Conservation (phyloP, 2,888 invertebrate genomes). For the Linyphia triangularis region DNA sequence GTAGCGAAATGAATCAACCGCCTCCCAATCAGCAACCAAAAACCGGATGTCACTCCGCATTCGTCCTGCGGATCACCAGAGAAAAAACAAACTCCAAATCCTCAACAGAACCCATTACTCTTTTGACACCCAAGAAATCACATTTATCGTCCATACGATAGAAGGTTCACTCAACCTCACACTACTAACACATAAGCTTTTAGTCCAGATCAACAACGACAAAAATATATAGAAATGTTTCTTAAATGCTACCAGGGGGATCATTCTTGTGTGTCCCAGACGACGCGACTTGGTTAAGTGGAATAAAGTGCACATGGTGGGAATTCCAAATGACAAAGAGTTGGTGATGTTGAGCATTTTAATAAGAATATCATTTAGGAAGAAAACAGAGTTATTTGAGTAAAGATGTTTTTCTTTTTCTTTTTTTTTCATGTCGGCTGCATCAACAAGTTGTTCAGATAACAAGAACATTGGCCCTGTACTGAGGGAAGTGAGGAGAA, state of each 20-base stretch:
- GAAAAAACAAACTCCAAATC: not conserved
- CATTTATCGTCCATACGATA: too few species aligned
- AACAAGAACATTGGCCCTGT: too few species aligned
- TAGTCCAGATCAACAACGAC: not conserved
- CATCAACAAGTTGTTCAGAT: not conserved
- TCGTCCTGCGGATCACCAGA: not conserved
- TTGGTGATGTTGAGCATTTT: not conserved
- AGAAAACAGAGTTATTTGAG: not conserved
- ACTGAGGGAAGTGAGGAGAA: too few species aligned
- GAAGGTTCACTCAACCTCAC: conserved; percentile 4
- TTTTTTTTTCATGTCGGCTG: not conserved
- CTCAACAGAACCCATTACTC: not conserved
- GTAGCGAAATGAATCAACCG: conserved; percentile 10
- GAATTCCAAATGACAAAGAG: not conserved
- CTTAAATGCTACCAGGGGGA: not conserved
- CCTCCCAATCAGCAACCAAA: conserved; percentile 11
- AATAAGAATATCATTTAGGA: not conserved
- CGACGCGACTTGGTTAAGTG: not conserved
- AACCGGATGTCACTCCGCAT: not conserved
- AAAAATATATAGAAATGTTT: not conserved
- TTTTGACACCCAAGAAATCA: too few species aligned
- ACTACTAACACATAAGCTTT: conserved; percentile 34
- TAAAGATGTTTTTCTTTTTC: too few species aligned
- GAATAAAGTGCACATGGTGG: not conserved
- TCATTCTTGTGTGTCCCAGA: not conserved